A percentile compares a stretch with the other conserved stretches of the same genome.
phyloP scores from a whole-genome alignment of 2,113 vertebrate genomes.

The Lepidothrix coronata region DNA sequence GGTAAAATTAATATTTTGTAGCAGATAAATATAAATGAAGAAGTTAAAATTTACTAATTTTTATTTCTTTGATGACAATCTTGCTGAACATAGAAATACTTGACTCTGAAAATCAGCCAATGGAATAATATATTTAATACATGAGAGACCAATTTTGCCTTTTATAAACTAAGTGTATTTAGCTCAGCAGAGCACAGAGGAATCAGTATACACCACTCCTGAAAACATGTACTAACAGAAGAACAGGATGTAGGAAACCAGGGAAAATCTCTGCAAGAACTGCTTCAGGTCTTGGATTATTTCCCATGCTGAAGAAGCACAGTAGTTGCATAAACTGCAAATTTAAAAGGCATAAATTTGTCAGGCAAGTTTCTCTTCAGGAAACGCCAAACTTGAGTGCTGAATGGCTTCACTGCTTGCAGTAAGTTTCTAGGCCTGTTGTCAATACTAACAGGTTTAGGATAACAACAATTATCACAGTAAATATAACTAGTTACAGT shows the following conservation, averaged over 20 bases:
- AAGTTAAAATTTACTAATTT: background rate
- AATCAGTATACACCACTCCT: background rate
- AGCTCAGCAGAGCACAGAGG: background rate
- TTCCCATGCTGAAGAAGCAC: background rate
- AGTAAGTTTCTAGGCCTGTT: background rate
- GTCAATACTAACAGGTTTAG: background rate
- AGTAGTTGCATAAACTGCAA: background rate
- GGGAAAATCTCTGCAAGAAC: background rate
- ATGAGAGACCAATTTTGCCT: background rate
- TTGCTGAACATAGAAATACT: background rate
- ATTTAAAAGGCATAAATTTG: background rate
- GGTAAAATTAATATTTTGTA: background rate
- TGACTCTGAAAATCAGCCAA: background rate
- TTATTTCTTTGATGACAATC: background rate
- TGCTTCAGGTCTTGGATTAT: background rate
- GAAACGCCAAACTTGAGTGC: background rate
- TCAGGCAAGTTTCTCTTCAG: background rate
- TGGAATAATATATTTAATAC: background rate
- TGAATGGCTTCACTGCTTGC: background rate
- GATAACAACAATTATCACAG: background rate
- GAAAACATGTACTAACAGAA: background rate
- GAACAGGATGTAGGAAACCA: background rate
- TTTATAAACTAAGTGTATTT: background rate
- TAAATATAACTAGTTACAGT: background rate
- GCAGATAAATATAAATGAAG: background rate